These are phyloP conservation scores for Lordiphosa fenestrarum DNA, from an alignment of 2,888 invertebrate genomes.

Conservation along the genomic window DNA sequence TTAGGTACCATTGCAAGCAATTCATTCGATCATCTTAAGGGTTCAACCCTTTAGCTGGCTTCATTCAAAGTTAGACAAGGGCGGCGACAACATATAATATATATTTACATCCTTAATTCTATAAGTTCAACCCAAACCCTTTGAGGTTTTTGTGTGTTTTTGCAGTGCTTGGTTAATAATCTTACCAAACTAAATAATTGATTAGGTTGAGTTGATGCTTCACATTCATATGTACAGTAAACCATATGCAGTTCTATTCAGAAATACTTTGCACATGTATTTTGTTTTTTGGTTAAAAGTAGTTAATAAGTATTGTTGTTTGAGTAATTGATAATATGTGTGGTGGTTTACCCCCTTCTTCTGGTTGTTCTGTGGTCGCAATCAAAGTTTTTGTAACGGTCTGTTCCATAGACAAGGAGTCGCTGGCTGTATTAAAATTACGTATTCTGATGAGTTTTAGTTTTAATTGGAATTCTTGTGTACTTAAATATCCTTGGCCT, in stretches of 20 bases:
- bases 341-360: conserved; percentile 67
- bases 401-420: conserved; percentile 54
- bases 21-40: no score
- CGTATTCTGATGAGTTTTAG: conserved; percentile 25
- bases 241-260: conserved; percentile 5
- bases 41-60: no score
- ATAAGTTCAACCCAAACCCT: neutral
- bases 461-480: neutral
- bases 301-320: conserved; percentile 16
- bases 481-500: neutral
- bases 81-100: neutral
- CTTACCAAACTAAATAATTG: neutral
- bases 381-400: conserved; percentile 67
- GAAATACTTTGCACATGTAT: conserved; percentile 14
- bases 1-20: no score
- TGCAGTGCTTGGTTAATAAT: conserved; percentile 1
- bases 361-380: conserved; percentile 62
- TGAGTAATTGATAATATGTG: conserved; percentile 31
- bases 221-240: conserved; percentile 8
- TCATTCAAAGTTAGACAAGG: no score
- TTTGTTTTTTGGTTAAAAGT: conserved; percentile 14
- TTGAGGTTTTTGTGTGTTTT: neutral
- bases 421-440: conserved; percentile 58
- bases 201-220: conserved; percentile 1
- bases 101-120: conserved; percentile 24